Evolutionary conservation across 2,888 invertebrate species (phyloP).

Genomic region (Germaria angustata): DNA sequence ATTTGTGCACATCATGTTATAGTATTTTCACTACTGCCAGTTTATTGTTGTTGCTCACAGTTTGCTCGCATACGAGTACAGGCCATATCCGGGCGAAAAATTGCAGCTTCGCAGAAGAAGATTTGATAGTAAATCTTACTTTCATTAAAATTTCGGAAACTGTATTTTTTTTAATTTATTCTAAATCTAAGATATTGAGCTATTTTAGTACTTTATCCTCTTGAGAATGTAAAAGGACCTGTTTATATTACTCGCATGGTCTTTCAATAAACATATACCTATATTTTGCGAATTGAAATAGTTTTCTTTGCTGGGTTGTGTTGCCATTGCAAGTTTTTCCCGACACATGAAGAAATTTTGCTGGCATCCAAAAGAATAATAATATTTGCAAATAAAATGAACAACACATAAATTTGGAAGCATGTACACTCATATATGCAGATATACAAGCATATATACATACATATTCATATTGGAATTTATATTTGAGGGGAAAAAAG

Average conservation of each 20-base stretch:
- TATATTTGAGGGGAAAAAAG: too few relatives aligned
- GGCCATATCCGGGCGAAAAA: not conserved
- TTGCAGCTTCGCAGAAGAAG: not conserved
- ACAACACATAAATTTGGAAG: not conserved
- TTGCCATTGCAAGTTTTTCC: not conserved
- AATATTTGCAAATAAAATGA: not conserved
- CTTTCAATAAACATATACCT: too few relatives aligned
- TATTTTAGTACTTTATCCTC: too few relatives aligned
- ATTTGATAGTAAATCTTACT: too few relatives aligned
- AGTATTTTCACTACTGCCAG: not conserved
- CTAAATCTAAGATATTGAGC: too few relatives aligned
- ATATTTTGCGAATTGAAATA: not conserved
- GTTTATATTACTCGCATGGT: too few relatives aligned
- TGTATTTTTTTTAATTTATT: too few relatives aligned
- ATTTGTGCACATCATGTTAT: slow-evolving; percentile 74
- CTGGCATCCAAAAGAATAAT: not conserved
- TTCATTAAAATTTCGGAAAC: too few relatives aligned
- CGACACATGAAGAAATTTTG: not conserved
- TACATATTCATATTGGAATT: too few relatives aligned
- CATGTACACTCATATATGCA: too few relatives aligned
- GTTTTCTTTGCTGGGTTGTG: not conserved
- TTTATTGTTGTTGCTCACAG: not conserved
- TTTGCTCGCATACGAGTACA: not conserved
- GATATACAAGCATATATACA: too few relatives aligned
- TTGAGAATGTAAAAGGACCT: too few relatives aligned